Evolutionary conservation across 37 sponge, comb jelly and placozoan species (phyloP).

Genomic region (Agelas oroides): DNA sequence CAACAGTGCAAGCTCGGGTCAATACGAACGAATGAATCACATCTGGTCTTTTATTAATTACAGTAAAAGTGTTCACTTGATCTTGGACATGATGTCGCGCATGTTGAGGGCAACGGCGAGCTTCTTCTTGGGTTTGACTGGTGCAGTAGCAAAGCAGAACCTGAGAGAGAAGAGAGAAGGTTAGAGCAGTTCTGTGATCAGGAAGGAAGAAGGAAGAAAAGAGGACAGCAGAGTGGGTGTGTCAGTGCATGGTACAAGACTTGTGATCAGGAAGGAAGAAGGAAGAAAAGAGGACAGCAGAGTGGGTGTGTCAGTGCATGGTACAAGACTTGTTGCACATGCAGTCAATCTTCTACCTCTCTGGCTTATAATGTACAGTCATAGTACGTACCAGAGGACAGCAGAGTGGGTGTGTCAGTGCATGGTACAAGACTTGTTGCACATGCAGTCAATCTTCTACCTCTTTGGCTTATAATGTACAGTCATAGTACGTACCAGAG

Average conservation of each 20-base stretch:
- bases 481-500: too few species aligned
- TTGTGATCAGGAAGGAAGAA: constrained; percentile 34
- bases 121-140: constrained; percentile 66
- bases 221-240: constrained; percentile 37
- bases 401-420: constrained; percentile 42
- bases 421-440: background rate
- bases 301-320: too few species aligned
- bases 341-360: too few species aligned
- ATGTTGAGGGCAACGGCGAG: constrained; percentile 32
- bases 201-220: constrained; percentile 24
- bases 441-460: constrained; percentile 19
- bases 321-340: too few species aligned
- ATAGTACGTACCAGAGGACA: too few species aligned
- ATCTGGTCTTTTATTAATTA: too few species aligned
- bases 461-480: too few species aligned
- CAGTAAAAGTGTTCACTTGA: constrained; percentile 15
- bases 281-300: constrained; percentile 19
- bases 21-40: too few species aligned
- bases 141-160: constrained; percentile 67
- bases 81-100: constrained; percentile 60
- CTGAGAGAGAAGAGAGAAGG: constrained; percentile 22
- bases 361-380: too few species aligned
- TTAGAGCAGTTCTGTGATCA: background rate
- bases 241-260: constrained; percentile 1
- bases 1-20: too few species aligned